Conservation (phyloP, 1,140 invertebrate genomes). For the Drosophila equinoxialis region DNA sequence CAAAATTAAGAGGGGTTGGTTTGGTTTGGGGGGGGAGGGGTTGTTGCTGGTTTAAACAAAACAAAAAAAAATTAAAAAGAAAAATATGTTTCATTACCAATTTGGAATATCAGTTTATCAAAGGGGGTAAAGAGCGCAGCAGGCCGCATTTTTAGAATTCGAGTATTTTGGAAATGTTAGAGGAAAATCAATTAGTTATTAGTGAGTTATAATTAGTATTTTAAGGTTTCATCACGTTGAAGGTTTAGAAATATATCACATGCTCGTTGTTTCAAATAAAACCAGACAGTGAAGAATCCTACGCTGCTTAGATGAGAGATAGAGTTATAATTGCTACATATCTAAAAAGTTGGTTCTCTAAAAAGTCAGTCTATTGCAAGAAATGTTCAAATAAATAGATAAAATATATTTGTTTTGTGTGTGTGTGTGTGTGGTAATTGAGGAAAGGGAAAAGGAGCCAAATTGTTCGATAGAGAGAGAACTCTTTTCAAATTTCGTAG, state of each 20-base stretch:
- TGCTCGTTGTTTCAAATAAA: slow-evolving; percentile 69
- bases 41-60: neutral
- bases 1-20: neutral
- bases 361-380: slow-evolving; percentile 33
- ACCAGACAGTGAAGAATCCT: slow-evolving; percentile 77
- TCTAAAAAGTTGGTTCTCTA: slow-evolving; percentile 2
- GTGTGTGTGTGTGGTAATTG: slow-evolving; percentile 7
- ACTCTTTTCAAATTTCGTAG: slow-evolving; percentile 72
- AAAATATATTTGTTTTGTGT: neutral
- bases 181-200: slow-evolving; percentile 46
- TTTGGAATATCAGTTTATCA: slow-evolving; percentile 41
- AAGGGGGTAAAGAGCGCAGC: slow-evolving; percentile 4
- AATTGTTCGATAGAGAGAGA: slow-evolving; percentile 54
- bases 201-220: slow-evolving; percentile 45
- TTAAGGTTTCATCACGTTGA: slow-evolving; percentile 5
- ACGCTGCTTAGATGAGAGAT: slow-evolving; percentile 44
- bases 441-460: slow-evolving; percentile 34
- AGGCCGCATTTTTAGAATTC: slow-evolving; percentile 49
- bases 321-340: slow-evolving; percentile 14
- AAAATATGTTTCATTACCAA: slow-evolving; percentile 63
- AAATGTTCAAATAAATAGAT: slow-evolving; percentile 30
- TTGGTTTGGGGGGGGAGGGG: neutral
- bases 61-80: slow-evolving; percentile 17
- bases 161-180: slow-evolving; percentile 56
- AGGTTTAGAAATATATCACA: slow-evolving; percentile 16